Conservation (phyloP, 1,140 invertebrate genomes). For the Drosophila miranda region DNA sequence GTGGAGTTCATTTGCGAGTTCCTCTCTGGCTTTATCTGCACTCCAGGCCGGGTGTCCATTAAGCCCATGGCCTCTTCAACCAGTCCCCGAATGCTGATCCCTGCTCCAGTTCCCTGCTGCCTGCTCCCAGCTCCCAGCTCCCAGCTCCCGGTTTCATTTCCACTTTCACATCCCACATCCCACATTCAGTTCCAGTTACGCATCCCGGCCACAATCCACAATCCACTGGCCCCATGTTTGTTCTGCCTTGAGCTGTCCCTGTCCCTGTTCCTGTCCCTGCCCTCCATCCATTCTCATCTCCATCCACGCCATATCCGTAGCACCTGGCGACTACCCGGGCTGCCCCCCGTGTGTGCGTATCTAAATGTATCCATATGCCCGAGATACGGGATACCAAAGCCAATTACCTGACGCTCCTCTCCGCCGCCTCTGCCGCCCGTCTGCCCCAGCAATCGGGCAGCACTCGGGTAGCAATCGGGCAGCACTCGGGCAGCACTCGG, state of each 20-base stretch:
- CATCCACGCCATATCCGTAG: neutral
- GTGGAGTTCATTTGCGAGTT: conserved; percentile 41
- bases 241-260: conserved; percentile 3
- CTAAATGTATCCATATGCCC: conserved; percentile 72
- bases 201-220: conserved; percentile 9
- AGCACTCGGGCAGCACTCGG: neutral
- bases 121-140: neutral
- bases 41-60: conserved; percentile 30
- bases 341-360: conserved; percentile 40
- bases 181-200: conserved; percentile 8
- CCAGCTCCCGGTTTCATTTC: neutral
- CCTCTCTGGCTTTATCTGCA: neutral
- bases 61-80: conserved; percentile 32
- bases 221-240: conserved; percentile 5
- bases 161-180: conserved; percentile 1
- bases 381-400: conserved; percentile 65
- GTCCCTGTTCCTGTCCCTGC: neutral
- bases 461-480: neutral
- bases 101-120: neutral
- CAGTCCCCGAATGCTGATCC: conserved; percentile 19
- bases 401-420: conserved; percentile 64
- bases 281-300: neutral
- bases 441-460: neutral
- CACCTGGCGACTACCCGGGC: conserved; percentile 7
- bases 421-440: conserved; percentile 1